Base-by-base conservation (phyloP, 2,888 invertebrate genomes). In the Tetrapedia diversipes region DNA sequence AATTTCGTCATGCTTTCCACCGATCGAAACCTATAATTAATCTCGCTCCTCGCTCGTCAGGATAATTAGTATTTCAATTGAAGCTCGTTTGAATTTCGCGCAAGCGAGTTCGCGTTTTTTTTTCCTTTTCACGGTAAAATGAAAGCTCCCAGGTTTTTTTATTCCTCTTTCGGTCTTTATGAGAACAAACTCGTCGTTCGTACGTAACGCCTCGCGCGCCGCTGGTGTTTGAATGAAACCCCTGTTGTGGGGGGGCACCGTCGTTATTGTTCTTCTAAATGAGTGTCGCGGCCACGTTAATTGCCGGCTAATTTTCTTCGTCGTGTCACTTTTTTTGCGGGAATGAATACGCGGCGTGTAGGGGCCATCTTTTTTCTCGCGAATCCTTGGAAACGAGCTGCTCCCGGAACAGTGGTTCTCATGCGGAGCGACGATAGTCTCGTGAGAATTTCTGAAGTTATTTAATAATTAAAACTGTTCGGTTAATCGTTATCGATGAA, bases 231-330 rank as follows among this genome's bases (percentile, higher is more conserved):
- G 34, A 29, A 27, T 63, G 22, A 64, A 54, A 60, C 53, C 27
- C 22, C 4, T 27, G 10, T 27, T 27, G 32, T n/a, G n/a, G n/a
- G n/a, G n/a, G n/a, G n/a, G n/a, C n/a, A n/a, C n/a, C 49, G 27
- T 29, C 41, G 2, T 8, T n/a, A 7, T 41, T 59, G 27, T 41
- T 34, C 60, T 37, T 54, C 53, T 37, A 54, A 63, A 69, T 63
- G 54, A 45, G 16, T 53, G 37, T 39, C 34, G 19, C 53, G 8
- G 8, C 14, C 41, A 22, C 41, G 53, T 43, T 53, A 54, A 64
- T 64, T 64, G 32, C 64, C 32, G n/a, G 54, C 19, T 32, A 43
- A 64, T 64, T 64, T 53, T 14, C 54, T 24, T 7, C 22, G 14
- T n/a, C 10, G 10, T 32, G 6, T 60, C 29, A 32, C 11, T 34